Percentiles rank a stretch among this genome's conserved stretches.
Evolutionary conservation across 1,140 invertebrate species (phyloP).

Genomic region (Drosophila tsacasi): DNA sequence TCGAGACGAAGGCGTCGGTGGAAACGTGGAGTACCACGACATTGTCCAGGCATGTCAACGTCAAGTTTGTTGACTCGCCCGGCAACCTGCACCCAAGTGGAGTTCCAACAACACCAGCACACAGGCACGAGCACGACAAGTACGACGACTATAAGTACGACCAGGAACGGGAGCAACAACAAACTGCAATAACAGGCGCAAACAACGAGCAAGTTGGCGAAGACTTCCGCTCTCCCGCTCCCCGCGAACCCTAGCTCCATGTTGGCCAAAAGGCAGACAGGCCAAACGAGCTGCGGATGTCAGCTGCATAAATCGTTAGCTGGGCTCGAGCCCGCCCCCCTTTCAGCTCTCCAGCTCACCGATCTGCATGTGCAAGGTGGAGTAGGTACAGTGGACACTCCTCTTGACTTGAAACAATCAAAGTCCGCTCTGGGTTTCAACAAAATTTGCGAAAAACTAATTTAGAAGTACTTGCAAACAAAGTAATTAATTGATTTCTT

Average conservation of each 20-base stretch:
- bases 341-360: constrained; percentile 1
- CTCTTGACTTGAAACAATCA: not conserved
- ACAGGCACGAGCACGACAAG: not conserved
- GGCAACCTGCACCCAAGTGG: constrained; percentile 67
- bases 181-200: constrained; percentile 39
- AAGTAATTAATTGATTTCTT: not conserved
- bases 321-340: constrained; percentile 33
- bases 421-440: not conserved
- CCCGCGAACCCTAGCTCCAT: constrained; percentile 25
- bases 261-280: constrained; percentile 50
- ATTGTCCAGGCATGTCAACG: constrained; percentile 62
- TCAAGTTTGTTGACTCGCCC: constrained; percentile 80
- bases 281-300: constrained; percentile 75
- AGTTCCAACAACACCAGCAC: constrained; percentile 46
- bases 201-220: constrained; percentile 57
- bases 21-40: constrained; percentile 39
- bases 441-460: not conserved
- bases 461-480: not conserved
- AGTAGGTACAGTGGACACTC: constrained; percentile 9
- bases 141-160: constrained; percentile 16
- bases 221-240: constrained; percentile 59
- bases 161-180: constrained; percentile 33
- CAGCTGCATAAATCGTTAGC: constrained; percentile 78
- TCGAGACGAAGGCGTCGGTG: constrained; percentile 21
- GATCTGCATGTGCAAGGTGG: constrained; percentile 20